These are phyloP conservation scores for Lasioglossum oenotherae DNA, from an alignment of 2,888 invertebrate genomes.

Conservation along the genomic window DNA sequence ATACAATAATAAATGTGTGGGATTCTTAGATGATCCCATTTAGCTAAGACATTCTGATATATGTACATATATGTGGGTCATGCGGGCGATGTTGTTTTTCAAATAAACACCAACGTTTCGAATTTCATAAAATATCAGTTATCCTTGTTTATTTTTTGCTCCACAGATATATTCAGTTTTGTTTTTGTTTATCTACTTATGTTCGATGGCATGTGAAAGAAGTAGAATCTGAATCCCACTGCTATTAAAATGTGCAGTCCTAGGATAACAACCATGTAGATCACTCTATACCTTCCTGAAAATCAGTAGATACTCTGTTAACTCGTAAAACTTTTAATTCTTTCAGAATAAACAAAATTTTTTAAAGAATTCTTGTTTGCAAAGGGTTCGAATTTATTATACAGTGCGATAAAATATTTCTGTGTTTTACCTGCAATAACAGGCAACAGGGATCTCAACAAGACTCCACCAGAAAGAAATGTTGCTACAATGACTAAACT, in stretches of 20 bases:
- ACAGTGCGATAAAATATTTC: background rate
- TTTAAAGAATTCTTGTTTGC: background rate
- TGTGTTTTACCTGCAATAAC: constrained; percentile 85
- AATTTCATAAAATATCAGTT: constrained; percentile 38
- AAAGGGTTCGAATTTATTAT: background rate
- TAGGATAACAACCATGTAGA: constrained; percentile 89
- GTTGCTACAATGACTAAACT: constrained; percentile 92
- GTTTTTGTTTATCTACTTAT: background rate
- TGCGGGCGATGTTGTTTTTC: constrained; percentile 24
- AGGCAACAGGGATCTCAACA: constrained; percentile 93
- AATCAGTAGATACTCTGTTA: constrained; percentile 22
- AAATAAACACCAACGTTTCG: constrained; percentile 35
- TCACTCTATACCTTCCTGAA: constrained; percentile 86
- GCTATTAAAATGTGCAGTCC: constrained; percentile 93
- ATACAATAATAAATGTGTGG: background rate
- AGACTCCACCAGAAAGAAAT: constrained; percentile 93
- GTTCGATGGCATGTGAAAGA: constrained; percentile 88
- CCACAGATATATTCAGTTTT: constrained; percentile 49
- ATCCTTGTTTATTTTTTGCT: constrained; percentile 42
- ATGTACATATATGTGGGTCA: constrained; percentile 30
- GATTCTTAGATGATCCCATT: background rate
- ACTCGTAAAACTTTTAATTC: background rate
- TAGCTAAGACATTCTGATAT: background rate
- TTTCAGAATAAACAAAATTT: background rate
- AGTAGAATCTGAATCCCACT: constrained; percentile 93